phyloP scores from a whole-genome alignment of 2,888 invertebrate species.

The Chaetoderma sp. region DNA sequence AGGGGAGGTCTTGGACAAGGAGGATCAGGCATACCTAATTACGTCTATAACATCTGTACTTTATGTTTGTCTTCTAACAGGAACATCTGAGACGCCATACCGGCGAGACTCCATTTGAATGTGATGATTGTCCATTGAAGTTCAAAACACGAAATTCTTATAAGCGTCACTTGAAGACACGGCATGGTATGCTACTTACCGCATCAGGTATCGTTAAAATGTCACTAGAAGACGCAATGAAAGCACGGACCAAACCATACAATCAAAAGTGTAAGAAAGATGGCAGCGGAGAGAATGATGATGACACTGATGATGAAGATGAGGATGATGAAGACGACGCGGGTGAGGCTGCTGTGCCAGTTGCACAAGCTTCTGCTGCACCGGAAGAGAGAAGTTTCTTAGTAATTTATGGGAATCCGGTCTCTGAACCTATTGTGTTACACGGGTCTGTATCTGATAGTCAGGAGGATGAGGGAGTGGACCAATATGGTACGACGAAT shows the following conservation, averaged over 20 bases:
- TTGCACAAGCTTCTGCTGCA: too few relatives aligned
- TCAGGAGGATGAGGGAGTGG: too few relatives aligned
- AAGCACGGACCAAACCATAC: conserved; percentile 53
- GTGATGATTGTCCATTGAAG: conserved; percentile 64
- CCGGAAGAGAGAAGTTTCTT: too few relatives aligned
- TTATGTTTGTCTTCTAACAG: conserved; percentile 36
- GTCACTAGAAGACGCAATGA: conserved; percentile 68
- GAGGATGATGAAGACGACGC: conserved; percentile 11
- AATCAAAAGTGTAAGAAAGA: conserved; percentile 12
- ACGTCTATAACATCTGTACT: not conserved
- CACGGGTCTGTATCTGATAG: too few relatives aligned
- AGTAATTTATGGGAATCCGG: too few relatives aligned
- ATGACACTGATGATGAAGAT: conserved; percentile 13
- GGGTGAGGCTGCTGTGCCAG: not conserved
- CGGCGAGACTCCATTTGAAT: conserved; percentile 66
- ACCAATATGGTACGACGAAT: too few relatives aligned
- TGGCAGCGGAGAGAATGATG: conserved; percentile 14
- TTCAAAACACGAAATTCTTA: conserved; percentile 76
- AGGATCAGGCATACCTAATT: too few relatives aligned
- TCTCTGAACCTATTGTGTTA: too few relatives aligned
- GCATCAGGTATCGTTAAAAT: conserved; percentile 72
- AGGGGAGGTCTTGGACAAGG: too few relatives aligned
- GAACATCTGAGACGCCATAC: conserved; percentile 74
- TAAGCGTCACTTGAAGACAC: conserved; percentile 74
- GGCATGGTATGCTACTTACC: conserved; percentile 74